Evolutionary conservation across 2,113 vertebrate genomes (phyloP).

Genomic region (Ailuropoda melanoleuca): DNA sequence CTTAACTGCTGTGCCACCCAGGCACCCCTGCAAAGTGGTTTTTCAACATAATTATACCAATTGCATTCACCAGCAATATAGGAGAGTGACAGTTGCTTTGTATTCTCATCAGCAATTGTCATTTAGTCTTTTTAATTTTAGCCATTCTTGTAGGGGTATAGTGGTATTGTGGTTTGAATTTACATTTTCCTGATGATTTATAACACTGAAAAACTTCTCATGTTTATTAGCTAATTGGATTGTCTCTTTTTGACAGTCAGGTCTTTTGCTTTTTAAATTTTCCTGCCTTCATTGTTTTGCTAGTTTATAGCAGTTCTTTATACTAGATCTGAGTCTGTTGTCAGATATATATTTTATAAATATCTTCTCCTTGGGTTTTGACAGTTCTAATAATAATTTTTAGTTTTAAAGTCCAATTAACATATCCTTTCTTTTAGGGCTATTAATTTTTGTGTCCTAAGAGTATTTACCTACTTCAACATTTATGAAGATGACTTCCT

Average conservation of each 20-base stretch:
- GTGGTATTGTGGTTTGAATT: background rate
- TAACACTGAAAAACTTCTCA: background rate
- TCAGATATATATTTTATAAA: background rate
- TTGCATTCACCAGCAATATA: background rate
- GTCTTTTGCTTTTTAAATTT: background rate
- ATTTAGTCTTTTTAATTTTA: background rate
- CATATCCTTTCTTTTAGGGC: background rate
- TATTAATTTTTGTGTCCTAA: background rate
- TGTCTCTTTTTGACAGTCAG: background rate
- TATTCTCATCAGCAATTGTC: background rate
- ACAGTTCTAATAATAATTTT: background rate
- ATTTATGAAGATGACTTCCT: background rate
- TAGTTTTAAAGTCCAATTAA: background rate
- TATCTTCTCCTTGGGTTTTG: background rate
- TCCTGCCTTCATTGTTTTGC: background rate
- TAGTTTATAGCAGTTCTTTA: background rate
- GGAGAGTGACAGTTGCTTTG: background rate
- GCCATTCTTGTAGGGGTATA: background rate
- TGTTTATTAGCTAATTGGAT: background rate
- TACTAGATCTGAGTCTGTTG: background rate
- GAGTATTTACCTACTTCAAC: background rate
- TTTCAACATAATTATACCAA: background rate
- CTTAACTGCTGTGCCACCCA: no score
- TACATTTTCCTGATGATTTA: background rate
- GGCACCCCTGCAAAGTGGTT: background rate